Evolutionary conservation across 2,113 vertebrate genomes (phyloP), one percentile per base, ranked within the genome.

Genomic region (Myxocyprinus asiaticus): DNA sequence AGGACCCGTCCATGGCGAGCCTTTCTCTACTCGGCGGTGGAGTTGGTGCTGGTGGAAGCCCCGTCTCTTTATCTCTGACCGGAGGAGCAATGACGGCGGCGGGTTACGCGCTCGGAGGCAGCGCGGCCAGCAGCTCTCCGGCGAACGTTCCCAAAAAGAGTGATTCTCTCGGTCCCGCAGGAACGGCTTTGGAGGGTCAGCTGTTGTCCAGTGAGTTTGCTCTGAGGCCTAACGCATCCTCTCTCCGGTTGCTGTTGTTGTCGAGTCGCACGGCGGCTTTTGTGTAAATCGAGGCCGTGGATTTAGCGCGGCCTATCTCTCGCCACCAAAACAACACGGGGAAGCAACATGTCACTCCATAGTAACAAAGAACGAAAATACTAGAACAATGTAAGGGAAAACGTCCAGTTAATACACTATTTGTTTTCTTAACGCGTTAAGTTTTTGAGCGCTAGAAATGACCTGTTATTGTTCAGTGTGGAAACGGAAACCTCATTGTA

Each of bases 201-300:
- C 89, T 96, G 80, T 88, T 98, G 84, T 90, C 93, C 86, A 96
- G 96, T 98, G 89, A 98, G 96, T 96, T 86, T 45, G 74, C 15
- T 86, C 66, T 82, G 73, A 83, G 89, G 89, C 87, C 91, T 85
- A 83, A 64, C 77, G 73, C 14, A 33, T 63, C 33, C 68, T 15
- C 72, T 66, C 22, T 43, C 50, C 63, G 58, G 43, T 63, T 56
- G 45, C 75, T 33, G 22, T 86, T 82, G 51, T 56, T n/a, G 82
- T 85, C 65, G 51, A 76, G 88, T 85, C 83, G 83, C 55, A 42
- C 2, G 15, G 12, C 7, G 64, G 63, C 75, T 77, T 85, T 67
- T 88, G 77, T 83, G 66, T 48, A 90, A 94, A 92, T 92, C 83
- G 84, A 92, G 85, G 50, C 71, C 90, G 90, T 58, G 88, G 92